Evolutionary conservation across 2,888 invertebrate species (phyloP).

Genomic region (Agrochola circellaris): DNA sequence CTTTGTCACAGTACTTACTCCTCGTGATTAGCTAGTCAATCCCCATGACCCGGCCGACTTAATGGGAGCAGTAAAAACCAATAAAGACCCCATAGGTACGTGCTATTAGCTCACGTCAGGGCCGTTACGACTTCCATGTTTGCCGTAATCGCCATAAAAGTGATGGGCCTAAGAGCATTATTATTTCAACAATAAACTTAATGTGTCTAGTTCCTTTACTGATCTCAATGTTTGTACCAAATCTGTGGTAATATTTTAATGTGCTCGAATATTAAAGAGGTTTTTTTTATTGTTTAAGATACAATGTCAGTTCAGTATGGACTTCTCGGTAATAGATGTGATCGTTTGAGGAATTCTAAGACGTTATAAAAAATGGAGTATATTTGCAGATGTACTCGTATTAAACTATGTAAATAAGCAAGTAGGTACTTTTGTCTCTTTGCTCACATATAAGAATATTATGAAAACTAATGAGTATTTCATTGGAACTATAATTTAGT

Average conservation of each 20-base stretch:
- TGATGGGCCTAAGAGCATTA: constrained; percentile 49
- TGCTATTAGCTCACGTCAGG: constrained; percentile 55
- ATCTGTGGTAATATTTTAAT: constrained; percentile 27
- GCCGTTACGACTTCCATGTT: constrained; percentile 53
- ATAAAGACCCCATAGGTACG: constrained; percentile 69
- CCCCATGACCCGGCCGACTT: constrained; percentile 65
- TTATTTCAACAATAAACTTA: constrained; percentile 37
- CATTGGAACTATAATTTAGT: neutral
- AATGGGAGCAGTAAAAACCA: constrained; percentile 74
- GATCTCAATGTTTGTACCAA: neutral
- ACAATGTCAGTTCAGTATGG: neutral
- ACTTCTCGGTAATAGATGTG: constrained; percentile 24
- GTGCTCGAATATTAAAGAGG: constrained; percentile 11
- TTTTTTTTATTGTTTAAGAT: constrained; percentile 40
- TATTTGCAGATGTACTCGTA: constrained; percentile 36
- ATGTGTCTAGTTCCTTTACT: constrained; percentile 2
- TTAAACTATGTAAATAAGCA: constrained; percentile 6
- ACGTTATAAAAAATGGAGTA: constrained; percentile 4
- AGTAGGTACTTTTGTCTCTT: constrained; percentile 7
- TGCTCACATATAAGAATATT: neutral
- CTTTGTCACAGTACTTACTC: constrained; percentile 68
- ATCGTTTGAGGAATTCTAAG: constrained; percentile 19
- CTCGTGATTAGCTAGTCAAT: constrained; percentile 71
- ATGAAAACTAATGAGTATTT: neutral
- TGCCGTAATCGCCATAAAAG: constrained; percentile 59